phyloP scores from a whole-genome alignment of 2,113 vertebrate genomes.

The human region DNA sequence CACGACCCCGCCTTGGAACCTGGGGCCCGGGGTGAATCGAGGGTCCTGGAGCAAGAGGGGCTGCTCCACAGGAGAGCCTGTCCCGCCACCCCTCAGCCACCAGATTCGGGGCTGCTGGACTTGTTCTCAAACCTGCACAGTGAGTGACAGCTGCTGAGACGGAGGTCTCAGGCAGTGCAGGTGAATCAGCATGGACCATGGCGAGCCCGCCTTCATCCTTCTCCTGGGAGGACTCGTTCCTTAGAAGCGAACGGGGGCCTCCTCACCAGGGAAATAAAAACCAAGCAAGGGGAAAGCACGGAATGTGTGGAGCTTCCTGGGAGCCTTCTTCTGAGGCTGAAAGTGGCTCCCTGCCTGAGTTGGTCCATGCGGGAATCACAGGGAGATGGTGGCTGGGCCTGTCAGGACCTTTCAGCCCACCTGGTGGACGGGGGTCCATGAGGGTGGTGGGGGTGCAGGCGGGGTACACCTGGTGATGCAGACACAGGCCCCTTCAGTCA shows the following conservation, averaged over 20 bases:
- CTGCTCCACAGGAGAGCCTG: neutral
- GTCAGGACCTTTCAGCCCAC: neutral
- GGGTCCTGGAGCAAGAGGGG: neutral
- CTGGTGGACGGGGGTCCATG: fast-evolving
- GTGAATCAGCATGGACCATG: fast-evolving
- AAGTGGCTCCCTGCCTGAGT: fast-evolving
- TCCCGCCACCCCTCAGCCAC: neutral
- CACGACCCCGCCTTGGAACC: neutral
- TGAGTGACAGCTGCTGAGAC: fast-evolving
- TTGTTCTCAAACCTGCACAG: neutral
- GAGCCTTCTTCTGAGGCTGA: fast-evolving
- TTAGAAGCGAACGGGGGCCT: neutral
- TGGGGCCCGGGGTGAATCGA: fast-evolving
- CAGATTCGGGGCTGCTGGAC: neutral
- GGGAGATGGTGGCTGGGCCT: neutral
- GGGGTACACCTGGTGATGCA: fast-evolving
- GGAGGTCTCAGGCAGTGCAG: fast-evolving
- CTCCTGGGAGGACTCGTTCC: neutral
- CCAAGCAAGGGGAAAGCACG: fast-evolving
- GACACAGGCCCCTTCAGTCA: no score
- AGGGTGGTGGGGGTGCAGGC: fast-evolving
- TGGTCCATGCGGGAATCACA: neutral
- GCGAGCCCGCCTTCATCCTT: neutral
- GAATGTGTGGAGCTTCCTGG: fast-evolving
- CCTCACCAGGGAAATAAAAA: fast-evolving